Evolutionary conservation across 2,888 invertebrate species (phyloP).

Genomic region (Cephus sareptanus): DNA sequence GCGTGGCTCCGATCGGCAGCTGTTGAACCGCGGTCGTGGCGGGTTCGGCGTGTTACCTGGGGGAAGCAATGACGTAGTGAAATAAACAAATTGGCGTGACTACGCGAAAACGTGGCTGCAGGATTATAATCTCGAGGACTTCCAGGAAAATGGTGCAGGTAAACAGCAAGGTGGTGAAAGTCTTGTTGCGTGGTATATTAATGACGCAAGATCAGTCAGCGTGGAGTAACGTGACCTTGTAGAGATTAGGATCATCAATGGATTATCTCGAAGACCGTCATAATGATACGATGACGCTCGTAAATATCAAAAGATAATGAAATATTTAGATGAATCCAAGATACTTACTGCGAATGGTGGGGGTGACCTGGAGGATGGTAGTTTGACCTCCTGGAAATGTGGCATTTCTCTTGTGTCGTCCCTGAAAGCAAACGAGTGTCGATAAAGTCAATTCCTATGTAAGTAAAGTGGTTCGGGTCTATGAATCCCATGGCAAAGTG

Average conservation of each 20-base stretch:
- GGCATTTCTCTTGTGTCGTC: conserved; percentile 83
- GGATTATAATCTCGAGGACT: background rate
- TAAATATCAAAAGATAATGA: background rate
- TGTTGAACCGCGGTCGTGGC: conserved; percentile 71
- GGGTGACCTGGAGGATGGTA: conserved; percentile 72
- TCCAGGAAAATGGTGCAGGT: background rate
- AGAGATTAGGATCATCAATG: background rate
- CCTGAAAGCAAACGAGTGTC: conserved; percentile 64
- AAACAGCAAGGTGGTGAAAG: background rate
- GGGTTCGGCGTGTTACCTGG: conserved; percentile 69
- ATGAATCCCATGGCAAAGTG: conserved; percentile 22
- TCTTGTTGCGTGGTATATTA: background rate
- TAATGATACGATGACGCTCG: background rate
- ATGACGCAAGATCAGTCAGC: background rate
- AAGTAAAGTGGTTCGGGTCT: background rate
- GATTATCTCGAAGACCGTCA: too few relatives aligned
- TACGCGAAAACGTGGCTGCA: background rate
- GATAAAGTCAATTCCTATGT: background rate
- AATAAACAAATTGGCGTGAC: background rate
- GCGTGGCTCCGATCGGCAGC: conserved; percentile 68
- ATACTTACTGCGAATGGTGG: conserved; percentile 72
- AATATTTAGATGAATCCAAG: background rate
- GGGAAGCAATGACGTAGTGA: conserved; percentile 25
- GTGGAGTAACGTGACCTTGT: background rate
- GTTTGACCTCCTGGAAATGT: conserved; percentile 83